A percentile compares a stretch with the other conserved stretches of the same genome.
Conservation (phyloP, 2,113 vertebrate genomes). For the Tupaia tana region DNA sequence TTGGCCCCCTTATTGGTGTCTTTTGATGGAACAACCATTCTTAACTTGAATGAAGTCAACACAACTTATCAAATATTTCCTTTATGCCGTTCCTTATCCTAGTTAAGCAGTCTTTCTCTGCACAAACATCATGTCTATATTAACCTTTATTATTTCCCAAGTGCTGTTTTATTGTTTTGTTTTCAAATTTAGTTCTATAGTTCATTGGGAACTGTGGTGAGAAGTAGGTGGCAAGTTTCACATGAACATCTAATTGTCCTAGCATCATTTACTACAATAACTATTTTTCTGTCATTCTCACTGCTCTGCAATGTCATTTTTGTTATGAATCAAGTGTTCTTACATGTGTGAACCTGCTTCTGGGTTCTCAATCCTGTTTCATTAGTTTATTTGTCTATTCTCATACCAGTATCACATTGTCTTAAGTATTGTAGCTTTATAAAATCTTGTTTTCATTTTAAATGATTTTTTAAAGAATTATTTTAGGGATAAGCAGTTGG, state of each 20-base stretch:
- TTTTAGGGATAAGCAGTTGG: too few relatives aligned
- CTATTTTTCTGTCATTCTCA: not conserved
- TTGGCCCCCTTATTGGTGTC: not conserved
- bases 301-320: not conserved
- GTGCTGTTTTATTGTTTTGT: not conserved
- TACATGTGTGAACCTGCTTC: not conserved
- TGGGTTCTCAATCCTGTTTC: not conserved
- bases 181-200: slow-evolving; percentile 13
- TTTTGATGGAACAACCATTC: not conserved
- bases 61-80: not conserved
- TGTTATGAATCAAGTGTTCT: slow-evolving; percentile 1
- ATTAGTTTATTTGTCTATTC: not conserved
- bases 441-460: not conserved
- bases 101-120: not conserved
- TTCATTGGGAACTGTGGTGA: not conserved
- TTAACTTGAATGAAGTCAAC: slow-evolving; percentile 3
- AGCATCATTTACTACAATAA: not conserved
- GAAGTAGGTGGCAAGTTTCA: not conserved
- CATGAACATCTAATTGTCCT: not conserved
- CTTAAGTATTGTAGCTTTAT: not conserved
- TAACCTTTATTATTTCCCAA: not conserved
- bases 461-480: too few relatives aligned
- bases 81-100: not conserved
- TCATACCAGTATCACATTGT: not conserved
- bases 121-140: not conserved